Evolutionary conservation across 23 tunicate species (phyloP), one percentile per base, ranked within the genome.

Genomic region (Botrylloides violaceus): DNA sequence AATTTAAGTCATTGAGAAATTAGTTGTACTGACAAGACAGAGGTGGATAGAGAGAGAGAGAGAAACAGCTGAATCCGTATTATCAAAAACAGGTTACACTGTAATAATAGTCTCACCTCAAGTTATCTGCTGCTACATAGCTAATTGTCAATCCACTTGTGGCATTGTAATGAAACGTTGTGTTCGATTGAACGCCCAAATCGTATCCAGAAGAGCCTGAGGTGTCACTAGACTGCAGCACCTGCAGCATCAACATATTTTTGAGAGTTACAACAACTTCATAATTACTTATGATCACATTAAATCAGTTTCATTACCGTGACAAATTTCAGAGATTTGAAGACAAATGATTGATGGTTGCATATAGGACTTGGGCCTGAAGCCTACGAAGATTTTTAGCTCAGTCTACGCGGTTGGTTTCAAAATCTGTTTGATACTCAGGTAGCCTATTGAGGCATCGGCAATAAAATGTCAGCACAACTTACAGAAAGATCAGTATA

Each of bases 121-220:
- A 29, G 18, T 4, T 31, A 63, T 68, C 74, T 23, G 32, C 12
- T 22, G 74, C 43, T 9, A 47, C 55, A 38, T 87, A 87, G 29
- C 58, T 28, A 1, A 87, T 59, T 7, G 71, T 75, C 1, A 81
- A 33, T 27, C 83, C 96, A 64, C 66, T 71, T 2, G 63, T n/a
- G 18, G 36, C 32, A 53, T 79, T 81, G 78, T 68, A 76, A 49
- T 59, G 15, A 59, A 88, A 88, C 22, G 37, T 9, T 47, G 79
- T 83, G 64, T 29, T 32, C 36, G 76, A 1, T 66, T 88, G 96
- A 32, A 65, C 25, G 49, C 96, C 96, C 36, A 88, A 58, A 35
- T 78, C 71, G 65, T 65, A 76, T 1, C 68, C 82, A 3, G 73
- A 47, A 9, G 70, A 29, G 4, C 74, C 74, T 35, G 36, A 38